These are phyloP conservation scores for Sinocyclocheilus anophthalmus DNA, from an alignment of 2,113 vertebrate species.

Conservation along the genomic window DNA sequence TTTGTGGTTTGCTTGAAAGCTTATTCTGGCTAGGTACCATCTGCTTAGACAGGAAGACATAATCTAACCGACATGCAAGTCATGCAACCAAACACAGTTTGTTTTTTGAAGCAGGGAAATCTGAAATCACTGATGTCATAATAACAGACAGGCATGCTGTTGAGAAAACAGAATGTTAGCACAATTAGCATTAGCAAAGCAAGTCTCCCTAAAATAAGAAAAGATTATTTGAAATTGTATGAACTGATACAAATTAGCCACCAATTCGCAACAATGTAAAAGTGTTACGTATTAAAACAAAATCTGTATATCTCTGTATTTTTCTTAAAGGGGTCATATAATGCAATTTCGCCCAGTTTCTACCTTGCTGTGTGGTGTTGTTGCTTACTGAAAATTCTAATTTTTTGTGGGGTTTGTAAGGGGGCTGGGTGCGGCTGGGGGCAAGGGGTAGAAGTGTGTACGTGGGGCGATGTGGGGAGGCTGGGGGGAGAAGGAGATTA, in stretches of 20 bases:
- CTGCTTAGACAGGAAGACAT: neutral
- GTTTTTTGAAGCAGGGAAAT: neutral
- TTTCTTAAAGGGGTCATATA: too few species aligned
- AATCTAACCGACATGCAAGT: neutral
- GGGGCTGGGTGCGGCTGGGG: too few species aligned
- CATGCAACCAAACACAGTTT: neutral
- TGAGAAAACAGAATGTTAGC: neutral
- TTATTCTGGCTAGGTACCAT: neutral
- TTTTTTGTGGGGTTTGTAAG: too few species aligned
- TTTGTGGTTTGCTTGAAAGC: neutral
- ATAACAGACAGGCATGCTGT: neutral
- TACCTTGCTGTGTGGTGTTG: too few species aligned
- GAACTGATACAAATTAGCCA: neutral
- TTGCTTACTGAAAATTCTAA: too few species aligned
- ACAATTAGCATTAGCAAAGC: neutral
- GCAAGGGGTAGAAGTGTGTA: too few species aligned
- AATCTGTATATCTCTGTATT: too few species aligned
- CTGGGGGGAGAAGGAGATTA: too few species aligned
- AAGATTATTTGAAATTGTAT: neutral
- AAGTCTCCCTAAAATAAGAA: neutral
- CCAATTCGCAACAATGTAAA: neutral
- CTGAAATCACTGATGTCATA: neutral
- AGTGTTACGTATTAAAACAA: too few species aligned
- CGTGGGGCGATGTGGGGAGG: too few species aligned
- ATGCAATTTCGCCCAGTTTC: too few species aligned